These are phyloP conservation scores for Rotaria socialis DNA, from an alignment of 2,888 invertebrate genomes.

Conservation along the genomic window DNA sequence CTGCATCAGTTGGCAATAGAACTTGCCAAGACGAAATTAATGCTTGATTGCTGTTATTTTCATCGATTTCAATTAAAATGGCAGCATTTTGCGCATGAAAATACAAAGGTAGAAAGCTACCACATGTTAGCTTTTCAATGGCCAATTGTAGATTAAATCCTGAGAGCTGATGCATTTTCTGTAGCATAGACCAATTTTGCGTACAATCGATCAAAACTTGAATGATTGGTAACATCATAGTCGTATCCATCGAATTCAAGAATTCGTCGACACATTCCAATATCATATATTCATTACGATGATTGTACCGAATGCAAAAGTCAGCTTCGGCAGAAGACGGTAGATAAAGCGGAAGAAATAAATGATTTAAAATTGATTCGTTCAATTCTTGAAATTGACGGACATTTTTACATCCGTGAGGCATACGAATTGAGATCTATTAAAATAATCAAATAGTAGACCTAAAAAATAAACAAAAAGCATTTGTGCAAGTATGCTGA, in stretches of 20 bases:
- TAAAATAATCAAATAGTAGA: too few species aligned
- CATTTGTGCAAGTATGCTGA: too few species aligned
- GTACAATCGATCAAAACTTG: not conserved
- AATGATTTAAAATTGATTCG: slow-evolving; percentile 14
- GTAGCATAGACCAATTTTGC: not conserved
- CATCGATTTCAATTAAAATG: not conserved
- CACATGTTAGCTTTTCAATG: not conserved
- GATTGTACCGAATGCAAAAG: not conserved
- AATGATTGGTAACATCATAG: not conserved
- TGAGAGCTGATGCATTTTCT: not conserved
- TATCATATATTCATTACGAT: not conserved
- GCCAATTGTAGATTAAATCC: not conserved
- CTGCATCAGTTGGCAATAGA: not conserved
- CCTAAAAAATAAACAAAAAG: too few species aligned
- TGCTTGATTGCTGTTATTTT: not conserved
- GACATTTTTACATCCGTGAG: too few species aligned
- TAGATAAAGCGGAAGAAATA: not conserved
- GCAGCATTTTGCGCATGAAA: slow-evolving; percentile 19
- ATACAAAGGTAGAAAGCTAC: not conserved
- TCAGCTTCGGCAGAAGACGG: not conserved
- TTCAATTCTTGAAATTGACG: not conserved
- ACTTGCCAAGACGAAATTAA: slow-evolving; percentile 10
- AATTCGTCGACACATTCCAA: not conserved
- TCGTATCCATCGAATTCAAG: not conserved
- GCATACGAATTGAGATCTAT: too few species aligned